Conservation (phyloP, 2,113 vertebrate species). For the Seriola quinqueradiata region DNA sequence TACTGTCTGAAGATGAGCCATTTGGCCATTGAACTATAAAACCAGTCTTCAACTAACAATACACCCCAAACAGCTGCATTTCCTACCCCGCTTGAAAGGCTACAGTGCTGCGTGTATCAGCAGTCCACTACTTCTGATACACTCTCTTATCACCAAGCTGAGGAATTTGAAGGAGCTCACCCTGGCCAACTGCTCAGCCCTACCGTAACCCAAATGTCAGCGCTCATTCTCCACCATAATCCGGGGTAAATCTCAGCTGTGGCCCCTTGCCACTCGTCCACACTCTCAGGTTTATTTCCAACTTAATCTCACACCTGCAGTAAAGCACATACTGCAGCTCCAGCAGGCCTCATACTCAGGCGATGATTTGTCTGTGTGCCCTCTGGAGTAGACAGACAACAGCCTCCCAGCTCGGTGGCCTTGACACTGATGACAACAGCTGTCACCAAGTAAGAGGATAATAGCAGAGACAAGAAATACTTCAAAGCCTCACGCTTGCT, state of each 20-base stretch:
- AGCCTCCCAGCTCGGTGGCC: constrained; percentile 69
- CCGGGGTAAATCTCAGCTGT: constrained; percentile 20
- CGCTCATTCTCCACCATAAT: constrained; percentile 13
- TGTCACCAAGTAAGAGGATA: constrained; percentile 70
- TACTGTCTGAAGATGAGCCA: background rate
- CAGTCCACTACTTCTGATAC: constrained; percentile 59
- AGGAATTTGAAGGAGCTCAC: constrained; percentile 73
- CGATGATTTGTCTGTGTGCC: constrained; percentile 63
- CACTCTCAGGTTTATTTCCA: constrained; percentile 30
- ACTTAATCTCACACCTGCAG: constrained; percentile 24
- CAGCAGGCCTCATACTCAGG: constrained; percentile 34
- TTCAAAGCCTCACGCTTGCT: constrained; percentile 48
- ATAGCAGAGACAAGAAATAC: constrained; percentile 46
- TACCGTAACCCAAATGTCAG: background rate
- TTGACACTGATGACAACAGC: constrained; percentile 70
- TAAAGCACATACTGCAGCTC: background rate
- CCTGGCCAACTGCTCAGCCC: constrained; percentile 14
- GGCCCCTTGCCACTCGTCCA: background rate
- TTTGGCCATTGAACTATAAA: background rate
- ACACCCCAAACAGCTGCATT: constrained; percentile 30
- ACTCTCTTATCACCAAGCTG: constrained; percentile 77
- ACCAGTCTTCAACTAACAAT: constrained; percentile 1
- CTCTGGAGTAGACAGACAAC: constrained; percentile 58
- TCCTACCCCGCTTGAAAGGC: constrained; percentile 17
- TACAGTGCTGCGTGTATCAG: constrained; percentile 45